Evolutionary conservation across 1,140 invertebrate genomes (phyloP).

Genomic region (Chrysomallon squamiferum): DNA sequence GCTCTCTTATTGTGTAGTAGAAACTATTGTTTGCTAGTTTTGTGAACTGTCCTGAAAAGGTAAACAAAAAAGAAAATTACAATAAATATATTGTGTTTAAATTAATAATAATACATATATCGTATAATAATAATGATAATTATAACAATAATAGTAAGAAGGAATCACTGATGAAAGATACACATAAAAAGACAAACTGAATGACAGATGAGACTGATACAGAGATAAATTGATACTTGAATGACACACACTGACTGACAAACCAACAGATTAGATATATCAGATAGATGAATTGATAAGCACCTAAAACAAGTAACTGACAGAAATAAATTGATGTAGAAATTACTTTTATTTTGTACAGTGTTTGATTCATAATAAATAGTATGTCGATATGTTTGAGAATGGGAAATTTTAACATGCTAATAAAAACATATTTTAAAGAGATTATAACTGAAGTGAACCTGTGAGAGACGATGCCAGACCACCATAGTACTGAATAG

Average conservation of each 20-base stretch:
- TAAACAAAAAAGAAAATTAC: not conserved
- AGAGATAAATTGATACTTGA: not conserved
- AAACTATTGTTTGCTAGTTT: conserved; percentile 59
- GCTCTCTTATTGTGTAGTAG: conserved; percentile 65
- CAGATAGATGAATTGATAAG: too few species aligned
- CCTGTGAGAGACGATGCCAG: conserved; percentile 55
- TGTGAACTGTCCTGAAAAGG: conserved; percentile 58
- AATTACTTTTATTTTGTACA: too few species aligned
- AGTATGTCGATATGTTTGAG: too few species aligned
- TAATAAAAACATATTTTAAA: too few species aligned
- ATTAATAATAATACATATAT: not conserved
- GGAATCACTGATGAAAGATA: not conserved
- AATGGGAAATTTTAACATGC: too few species aligned
- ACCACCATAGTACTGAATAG: conserved; percentile 65
- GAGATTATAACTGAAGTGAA: too few species aligned
- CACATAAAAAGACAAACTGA: not conserved
- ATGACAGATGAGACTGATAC: not conserved
- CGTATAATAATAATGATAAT: not conserved
- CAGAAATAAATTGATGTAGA: too few species aligned
- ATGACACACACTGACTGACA: too few species aligned
- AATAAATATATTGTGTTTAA: not conserved
- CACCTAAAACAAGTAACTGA: too few species aligned
- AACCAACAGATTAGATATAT: too few species aligned
- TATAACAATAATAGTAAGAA: not conserved
- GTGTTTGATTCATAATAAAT: too few species aligned